Evolutionary conservation across 1,140 invertebrate genomes (phyloP), one percentile per base, ranked within the genome.

Genomic region (Euura lappo): DNA sequence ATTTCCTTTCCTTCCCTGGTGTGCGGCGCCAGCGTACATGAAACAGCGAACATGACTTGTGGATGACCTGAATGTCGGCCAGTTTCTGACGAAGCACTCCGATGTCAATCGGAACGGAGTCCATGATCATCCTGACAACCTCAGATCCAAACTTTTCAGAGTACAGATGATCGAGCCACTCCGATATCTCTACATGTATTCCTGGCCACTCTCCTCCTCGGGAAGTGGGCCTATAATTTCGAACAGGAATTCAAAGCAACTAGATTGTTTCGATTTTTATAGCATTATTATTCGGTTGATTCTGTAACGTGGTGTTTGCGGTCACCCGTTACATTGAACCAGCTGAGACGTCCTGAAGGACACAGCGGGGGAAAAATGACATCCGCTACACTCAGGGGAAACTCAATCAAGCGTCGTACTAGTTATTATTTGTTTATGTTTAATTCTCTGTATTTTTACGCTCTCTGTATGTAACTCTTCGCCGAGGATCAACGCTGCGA

Each of bases 151-250:
- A 97, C 84, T 97, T 98, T 70, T 96, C 93, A 77, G 92, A 92
- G 85, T 96, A 97, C 69, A 94, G 91, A 74, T 90, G 92, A 60
- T 91, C 88, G 7, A 95, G 87, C 70, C 96, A 90, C 80, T 98
- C 96, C 2, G 96, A 97, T 73, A 98, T 96, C 88, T 99, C 97
- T 99, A 99, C 75, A 99, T 93, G 81, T 96, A 99, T 81, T 98
- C 96, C 43, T 95, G 91, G 2, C 94, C 94, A 83, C 94, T 93
- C 78, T 98, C 97, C 76, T 97, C 95, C 80, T 98, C 97, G 28
- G 28, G 85, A 98, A 98, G 83, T 94, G 95, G 5, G 92, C 91
- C 90, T 96, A 84, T 82, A 88, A 88, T 87, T 6, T 83, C 84
- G 0, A 88, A 84, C 44, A 28, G 28, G 4, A 68, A 74, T 47